Conservation (phyloP, 2,797 vertebrate genomes). For the Aselliscus stoliczkanus region DNA sequence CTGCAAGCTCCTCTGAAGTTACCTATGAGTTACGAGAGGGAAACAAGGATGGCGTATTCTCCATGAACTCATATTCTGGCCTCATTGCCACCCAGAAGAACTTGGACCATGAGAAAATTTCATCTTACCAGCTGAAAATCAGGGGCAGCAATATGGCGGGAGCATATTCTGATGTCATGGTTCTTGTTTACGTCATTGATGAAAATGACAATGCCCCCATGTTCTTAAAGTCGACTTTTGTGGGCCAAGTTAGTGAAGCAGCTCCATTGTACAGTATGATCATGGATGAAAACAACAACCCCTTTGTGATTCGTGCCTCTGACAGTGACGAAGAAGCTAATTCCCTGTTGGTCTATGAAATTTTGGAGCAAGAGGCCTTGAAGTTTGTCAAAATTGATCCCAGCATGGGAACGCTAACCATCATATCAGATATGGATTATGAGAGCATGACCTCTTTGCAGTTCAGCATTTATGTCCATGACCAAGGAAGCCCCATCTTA, state of each 20-base stretch:
- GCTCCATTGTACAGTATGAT: slow-evolving; percentile 90
- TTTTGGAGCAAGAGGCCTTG: slow-evolving; percentile 88
- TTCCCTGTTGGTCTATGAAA: slow-evolving; percentile 89
- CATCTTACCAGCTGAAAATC: slow-evolving; percentile 89
- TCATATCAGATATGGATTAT: slow-evolving; percentile 87
- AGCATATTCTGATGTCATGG: slow-evolving; percentile 81
- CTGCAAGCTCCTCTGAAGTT: slow-evolving; percentile 87
- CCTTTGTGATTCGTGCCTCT: slow-evolving; percentile 89
- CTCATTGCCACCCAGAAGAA: slow-evolving; percentile 86
- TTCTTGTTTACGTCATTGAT: slow-evolving; percentile 91
- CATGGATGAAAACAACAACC: slow-evolving; percentile 87
- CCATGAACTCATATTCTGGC: slow-evolving; percentile 91
- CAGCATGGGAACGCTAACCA: slow-evolving; percentile 90
- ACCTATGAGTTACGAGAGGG: slow-evolving; percentile 92
- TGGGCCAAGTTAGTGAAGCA: slow-evolving; percentile 91
- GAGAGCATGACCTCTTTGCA: slow-evolving; percentile 86
- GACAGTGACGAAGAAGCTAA: slow-evolving; percentile 92
- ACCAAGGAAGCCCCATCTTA: slow-evolving; percentile 89
- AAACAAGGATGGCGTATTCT: slow-evolving; percentile 87
- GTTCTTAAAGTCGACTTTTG: slow-evolving; percentile 85
- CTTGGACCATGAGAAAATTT: slow-evolving; percentile 90
- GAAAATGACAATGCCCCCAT: slow-evolving; percentile 93
- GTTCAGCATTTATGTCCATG: slow-evolving; percentile 90
- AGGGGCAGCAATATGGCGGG: slow-evolving; percentile 87
- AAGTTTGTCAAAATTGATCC: slow-evolving; percentile 91